Evolutionary conservation across 2,888 invertebrate species (phyloP), one percentile per base, ranked within the genome.

Genomic region (Mellilla xanthometata): DNA sequence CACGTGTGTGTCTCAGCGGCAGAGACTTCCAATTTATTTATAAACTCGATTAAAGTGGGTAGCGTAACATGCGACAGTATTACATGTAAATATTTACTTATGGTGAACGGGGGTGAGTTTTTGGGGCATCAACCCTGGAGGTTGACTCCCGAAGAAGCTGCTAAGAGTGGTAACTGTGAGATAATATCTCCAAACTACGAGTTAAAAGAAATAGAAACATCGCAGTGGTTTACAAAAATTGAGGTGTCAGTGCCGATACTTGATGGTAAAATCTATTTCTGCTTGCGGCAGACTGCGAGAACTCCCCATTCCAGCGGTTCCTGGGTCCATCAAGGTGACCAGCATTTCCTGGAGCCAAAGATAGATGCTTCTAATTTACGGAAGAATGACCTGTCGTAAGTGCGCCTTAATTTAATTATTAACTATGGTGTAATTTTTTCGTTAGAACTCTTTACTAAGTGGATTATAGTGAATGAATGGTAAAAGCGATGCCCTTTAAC

Each of bases 281-380:
- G 81, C 72, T 66, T 76, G 50, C 77, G 60, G 49, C 60, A 77
- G 52, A 73, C 56, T 31, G 60, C 54, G 54, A 72, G 66, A 46
- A 76, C 65, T 51, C 62, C 52, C 33, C 77, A 79, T 2, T 76
- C 79, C 29, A 69, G 70, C 39, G 80, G 79, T 4, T 68, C 66
- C 46, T 92, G 91, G 91, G 69, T 82, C 51, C 91, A 92, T 64
- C 91, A 91, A 66, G 92, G 92, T 24, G 62, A 62, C 23, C 67
- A 81, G 29, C 56, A 90, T 63, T 82, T 64, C 64, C 65, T 91
- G 56, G 76, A 85, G 24, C 78, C 77, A 2, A 62, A 57, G 53
- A 63, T 56, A 27, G 73, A 72, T 55, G 54, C 39, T 9, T 34
- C 43, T 12, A 33, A 49, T 13, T 48, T 28, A 12, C 28, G 39